phyloP scores from a whole-genome alignment of 2,113 vertebrate genomes.

The Sphaerodactylus townsendi region DNA sequence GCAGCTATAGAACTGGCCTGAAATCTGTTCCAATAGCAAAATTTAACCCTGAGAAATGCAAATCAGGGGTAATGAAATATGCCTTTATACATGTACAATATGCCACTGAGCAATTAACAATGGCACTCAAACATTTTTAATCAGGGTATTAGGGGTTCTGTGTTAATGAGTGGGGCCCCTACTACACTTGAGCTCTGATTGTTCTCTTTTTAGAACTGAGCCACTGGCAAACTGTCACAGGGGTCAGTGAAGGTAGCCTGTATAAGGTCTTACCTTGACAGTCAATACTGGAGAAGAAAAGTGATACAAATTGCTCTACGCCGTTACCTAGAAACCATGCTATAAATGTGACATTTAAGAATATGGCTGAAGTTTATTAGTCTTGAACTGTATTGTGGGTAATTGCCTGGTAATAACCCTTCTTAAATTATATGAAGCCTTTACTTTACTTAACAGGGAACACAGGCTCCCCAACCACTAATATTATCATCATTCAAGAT shows the following conservation, averaged over 20 bases:
- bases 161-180: background rate
- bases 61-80: background rate
- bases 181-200: background rate
- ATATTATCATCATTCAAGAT: constrained; percentile 82
- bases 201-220: background rate
- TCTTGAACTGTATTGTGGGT: constrained; percentile 78
- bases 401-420: constrained; percentile 80
- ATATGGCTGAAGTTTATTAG: constrained; percentile 71
- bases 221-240: background rate
- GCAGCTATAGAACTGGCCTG: background rate
- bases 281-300: constrained; percentile 15
- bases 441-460: constrained; percentile 76
- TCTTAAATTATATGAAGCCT: constrained; percentile 74
- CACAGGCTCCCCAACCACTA: constrained; percentile 67
- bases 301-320: constrained; percentile 24
- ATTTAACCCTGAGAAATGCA: background rate
- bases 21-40: background rate
- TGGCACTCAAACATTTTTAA: background rate
- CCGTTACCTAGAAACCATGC: constrained; percentile 53
- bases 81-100: background rate
- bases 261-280: constrained; percentile 2
- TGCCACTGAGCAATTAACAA: background rate
- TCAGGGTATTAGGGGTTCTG: too few species aligned
- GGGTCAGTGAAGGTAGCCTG: background rate
- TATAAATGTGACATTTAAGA: constrained; percentile 69